Conservation (phyloP, 2,888 invertebrate genomes). For the Arge pagana region DNA sequence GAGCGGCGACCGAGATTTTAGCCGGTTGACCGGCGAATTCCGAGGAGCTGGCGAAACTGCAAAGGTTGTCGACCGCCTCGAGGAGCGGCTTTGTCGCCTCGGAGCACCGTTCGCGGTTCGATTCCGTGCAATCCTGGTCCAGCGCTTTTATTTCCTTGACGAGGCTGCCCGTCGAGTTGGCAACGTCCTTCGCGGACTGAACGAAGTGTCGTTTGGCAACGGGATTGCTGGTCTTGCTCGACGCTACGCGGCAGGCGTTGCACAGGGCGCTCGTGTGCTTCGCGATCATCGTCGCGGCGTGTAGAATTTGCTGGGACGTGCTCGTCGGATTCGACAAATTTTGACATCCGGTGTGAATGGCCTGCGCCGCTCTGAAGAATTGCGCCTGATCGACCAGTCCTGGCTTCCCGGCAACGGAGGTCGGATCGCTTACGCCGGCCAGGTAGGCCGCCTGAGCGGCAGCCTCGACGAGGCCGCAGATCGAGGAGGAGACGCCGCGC, state of each 20-base stretch:
- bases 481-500: conserved; percentile 80
- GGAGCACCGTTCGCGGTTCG: conserved; percentile 73
- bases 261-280: conserved; percentile 95
- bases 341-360: conserved; percentile 88
- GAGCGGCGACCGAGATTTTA: conserved; percentile 83
- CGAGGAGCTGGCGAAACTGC: conserved; percentile 90
- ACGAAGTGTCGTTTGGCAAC: conserved; percentile 96
- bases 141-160: conserved; percentile 93
- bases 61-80: conserved; percentile 89
- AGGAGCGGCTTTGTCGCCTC: conserved; percentile 82
- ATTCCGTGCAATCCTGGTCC: conserved; percentile 82
- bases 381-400: conserved; percentile 89
- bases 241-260: conserved; percentile 92
- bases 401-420: conserved; percentile 84
- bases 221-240: conserved; percentile 86
- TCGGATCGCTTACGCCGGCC: conserved; percentile 90
- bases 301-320: conserved; percentile 80
- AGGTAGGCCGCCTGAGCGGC: conserved; percentile 95
- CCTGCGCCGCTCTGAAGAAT: conserved; percentile 85
- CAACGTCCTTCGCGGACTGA: conserved; percentile 96
- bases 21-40: conserved; percentile 94
- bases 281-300: conserved; percentile 92
- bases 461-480: conserved; percentile 90
- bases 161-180: conserved; percentile 90
- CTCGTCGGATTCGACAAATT: conserved; percentile 73